Percentiles rank a stretch among this genome's conserved stretches.
Conservation (phyloP, 1,140 invertebrate genomes). For the Helicoverpa zea region DNA sequence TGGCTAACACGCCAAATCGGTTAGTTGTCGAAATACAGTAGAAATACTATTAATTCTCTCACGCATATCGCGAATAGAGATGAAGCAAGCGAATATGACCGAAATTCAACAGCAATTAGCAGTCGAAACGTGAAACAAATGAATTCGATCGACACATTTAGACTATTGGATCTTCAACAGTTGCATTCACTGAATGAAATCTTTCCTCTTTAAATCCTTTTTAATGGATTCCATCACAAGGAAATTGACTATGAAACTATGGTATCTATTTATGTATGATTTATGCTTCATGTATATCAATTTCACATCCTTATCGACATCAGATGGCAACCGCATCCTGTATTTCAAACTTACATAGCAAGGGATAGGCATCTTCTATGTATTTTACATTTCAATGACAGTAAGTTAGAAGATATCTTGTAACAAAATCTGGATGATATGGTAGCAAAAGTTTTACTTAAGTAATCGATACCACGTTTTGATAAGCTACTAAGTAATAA, state of each 20-base stretch:
- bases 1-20: slow-evolving; percentile 34
- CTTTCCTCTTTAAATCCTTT: neutral
- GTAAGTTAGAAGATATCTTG: slow-evolving; percentile 3
- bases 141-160: neutral
- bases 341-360: slow-evolving; percentile 5
- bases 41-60: slow-evolving; percentile 19
- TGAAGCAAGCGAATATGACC: neutral
- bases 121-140: neutral
- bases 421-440: neutral
- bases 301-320: slow-evolving; percentile 39
- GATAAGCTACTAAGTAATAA: neutral
- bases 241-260: neutral
- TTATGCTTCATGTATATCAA: slow-evolving; percentile 33
- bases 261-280: slow-evolving; percentile 12
- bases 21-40: slow-evolving; percentile 25
- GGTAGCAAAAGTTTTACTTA: neutral
- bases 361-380: slow-evolving; percentile 9
- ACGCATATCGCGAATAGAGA: neutral
- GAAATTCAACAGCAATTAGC: neutral
- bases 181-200: neutral
- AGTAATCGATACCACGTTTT: neutral
- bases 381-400: slow-evolving; percentile 35
- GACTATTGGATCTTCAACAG: neutral
- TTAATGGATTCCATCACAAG: neutral
- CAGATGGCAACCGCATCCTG: slow-evolving; percentile 34